Evolutionary conservation across 1,140 invertebrate species (phyloP), one percentile per base, ranked within the genome.

Genomic region (Atta colombica): DNA sequence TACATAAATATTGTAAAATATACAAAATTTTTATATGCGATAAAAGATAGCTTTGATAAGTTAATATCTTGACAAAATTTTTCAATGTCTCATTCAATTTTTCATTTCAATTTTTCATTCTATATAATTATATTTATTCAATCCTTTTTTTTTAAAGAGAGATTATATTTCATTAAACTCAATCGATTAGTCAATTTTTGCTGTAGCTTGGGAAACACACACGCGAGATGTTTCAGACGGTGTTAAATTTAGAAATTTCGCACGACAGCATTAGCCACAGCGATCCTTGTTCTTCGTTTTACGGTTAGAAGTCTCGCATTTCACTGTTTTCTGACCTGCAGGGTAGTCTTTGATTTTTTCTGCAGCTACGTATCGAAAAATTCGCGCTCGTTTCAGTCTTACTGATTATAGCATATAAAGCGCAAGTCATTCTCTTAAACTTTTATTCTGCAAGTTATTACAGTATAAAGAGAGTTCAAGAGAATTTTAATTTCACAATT

Each of bases 181-280:
- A 28, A 72, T 72, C 55, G 55, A 84, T 84, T 51, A 74, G 60
- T 75, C 80, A 74, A 84, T 75, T 75, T 49, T 51, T 51, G 45
- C 39, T 31, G 69, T 31, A 10, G 25, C 45, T 84, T 18, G 25
- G 25, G 28, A 84, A 75, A 58, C 39, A 60, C 25, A 45, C 55
- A 63, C 55, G 45, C 55, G 55, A 25, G 55, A 84, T 51, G 55
- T 74, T 74, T 45, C 80, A 61, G 80, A 84, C 69, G 55, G 55
- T 51, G 80, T 25, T 84, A 87, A 89, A 85, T 68, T 60, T 69
- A 85, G 78, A 88, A 89, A 77, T 88, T 88, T 88, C 78, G 49
- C 81, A 61, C 68, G 75, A 35, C 63, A 84, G 81, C 87, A 85
- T 85, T 88, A 60, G 86, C 49, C 28, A 71, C 71, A 51, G 39